phyloP scores from a whole-genome alignment of 2,797 vertebrate species.

The Syncerus caffer region DNA sequence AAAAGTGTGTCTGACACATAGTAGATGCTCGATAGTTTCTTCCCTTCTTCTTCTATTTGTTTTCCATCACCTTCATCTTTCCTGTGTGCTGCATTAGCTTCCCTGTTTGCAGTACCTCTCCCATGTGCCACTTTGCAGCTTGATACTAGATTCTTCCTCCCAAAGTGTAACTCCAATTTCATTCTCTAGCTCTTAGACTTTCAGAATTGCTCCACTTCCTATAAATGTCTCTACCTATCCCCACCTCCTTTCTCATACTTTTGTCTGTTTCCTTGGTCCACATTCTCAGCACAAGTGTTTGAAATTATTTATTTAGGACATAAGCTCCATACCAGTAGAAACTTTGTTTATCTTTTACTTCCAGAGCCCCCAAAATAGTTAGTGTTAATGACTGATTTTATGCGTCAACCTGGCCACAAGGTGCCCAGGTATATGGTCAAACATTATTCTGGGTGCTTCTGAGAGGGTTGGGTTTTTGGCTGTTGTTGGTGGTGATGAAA shows the following conservation, averaged over 20 bases:
- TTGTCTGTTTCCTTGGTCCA: background rate
- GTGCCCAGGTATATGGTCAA: background rate
- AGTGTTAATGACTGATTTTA: background rate
- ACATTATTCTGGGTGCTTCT: background rate
- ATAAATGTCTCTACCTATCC: background rate
- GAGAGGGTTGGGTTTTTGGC: background rate
- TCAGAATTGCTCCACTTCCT: background rate
- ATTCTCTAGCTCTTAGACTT: background rate
- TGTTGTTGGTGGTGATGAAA: background rate
- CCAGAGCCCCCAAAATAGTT: background rate
- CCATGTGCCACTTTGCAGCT: background rate
- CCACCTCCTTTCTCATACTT: background rate
- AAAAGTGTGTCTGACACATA: background rate
- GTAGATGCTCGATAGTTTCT: background rate
- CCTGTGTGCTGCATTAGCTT: background rate
- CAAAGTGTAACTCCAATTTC: background rate
- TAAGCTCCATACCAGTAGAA: background rate
- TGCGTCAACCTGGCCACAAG: background rate
- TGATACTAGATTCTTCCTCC: background rate
- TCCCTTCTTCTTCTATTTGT: background rate
- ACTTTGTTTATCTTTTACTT: background rate
- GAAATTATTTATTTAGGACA: background rate
- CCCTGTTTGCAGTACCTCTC: background rate
- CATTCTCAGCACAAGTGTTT: background rate
- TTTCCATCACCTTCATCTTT: background rate